These are phyloP conservation scores for Drosophila albomicans DNA, from an alignment of 1,140 invertebrate species.

Conservation along the genomic window DNA sequence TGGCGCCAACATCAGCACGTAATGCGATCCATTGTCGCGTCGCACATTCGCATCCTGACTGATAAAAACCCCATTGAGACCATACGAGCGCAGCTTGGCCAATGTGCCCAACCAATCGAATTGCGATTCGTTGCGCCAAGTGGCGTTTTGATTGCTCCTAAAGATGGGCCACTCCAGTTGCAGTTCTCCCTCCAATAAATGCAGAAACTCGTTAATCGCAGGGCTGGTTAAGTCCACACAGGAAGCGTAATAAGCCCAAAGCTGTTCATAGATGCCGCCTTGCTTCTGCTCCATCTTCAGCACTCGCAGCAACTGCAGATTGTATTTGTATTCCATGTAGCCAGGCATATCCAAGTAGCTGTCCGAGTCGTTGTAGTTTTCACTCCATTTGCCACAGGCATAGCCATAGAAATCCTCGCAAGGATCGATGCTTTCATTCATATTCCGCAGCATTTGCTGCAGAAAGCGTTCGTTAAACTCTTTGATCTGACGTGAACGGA, in stretches of 20 bases:
- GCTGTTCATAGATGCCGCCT: slow-evolving; percentile 34
- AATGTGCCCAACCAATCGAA: slow-evolving; percentile 63
- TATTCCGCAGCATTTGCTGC: slow-evolving; percentile 47
- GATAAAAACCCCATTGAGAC: slow-evolving; percentile 57
- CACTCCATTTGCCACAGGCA: slow-evolving; percentile 65
- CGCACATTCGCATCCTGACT: slow-evolving; percentile 60
- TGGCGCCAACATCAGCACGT: slow-evolving; percentile 49
- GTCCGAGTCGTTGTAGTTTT: slow-evolving; percentile 31
- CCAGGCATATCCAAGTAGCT: slow-evolving; percentile 64
- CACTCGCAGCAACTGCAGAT: slow-evolving; percentile 40
- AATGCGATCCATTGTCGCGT: slow-evolving; percentile 55
- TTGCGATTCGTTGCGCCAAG: slow-evolving; percentile 53
- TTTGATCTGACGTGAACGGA: not conserved
- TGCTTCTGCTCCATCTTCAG: slow-evolving; percentile 9
- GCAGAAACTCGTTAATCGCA: slow-evolving; percentile 45
- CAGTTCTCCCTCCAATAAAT: slow-evolving; percentile 37
- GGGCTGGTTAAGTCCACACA: slow-evolving; percentile 45
- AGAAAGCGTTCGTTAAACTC: slow-evolving; percentile 35
- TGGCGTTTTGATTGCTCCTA: slow-evolving; percentile 35
- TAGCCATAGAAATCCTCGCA: slow-evolving; percentile 69
- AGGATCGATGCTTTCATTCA: slow-evolving; percentile 57
- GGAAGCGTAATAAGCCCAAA: slow-evolving; percentile 47
- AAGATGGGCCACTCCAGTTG: slow-evolving; percentile 66
- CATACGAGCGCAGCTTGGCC: slow-evolving; percentile 50
- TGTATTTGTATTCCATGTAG: slow-evolving; percentile 63